Conservation (phyloP, 1,140 invertebrate genomes). For the Arctopsyche grandis region DNA sequence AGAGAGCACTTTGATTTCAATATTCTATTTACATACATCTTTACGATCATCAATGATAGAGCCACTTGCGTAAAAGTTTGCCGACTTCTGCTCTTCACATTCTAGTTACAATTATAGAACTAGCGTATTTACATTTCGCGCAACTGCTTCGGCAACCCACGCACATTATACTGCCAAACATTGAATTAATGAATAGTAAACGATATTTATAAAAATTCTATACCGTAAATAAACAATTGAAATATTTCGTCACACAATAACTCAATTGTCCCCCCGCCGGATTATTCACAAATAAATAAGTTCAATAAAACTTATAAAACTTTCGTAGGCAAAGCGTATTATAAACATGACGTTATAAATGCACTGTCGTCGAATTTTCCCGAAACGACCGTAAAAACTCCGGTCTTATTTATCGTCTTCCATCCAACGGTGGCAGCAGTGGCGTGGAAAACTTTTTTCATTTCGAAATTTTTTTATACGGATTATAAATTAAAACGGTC, state of each 20-base stretch:
- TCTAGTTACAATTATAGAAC: conserved; percentile 2
- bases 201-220: neutral
- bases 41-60: no score
- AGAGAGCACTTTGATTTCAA: no score
- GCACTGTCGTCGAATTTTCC: conserved; percentile 30
- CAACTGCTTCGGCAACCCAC: neutral
- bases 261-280: neutral
- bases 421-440: neutral
- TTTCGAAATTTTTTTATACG: conserved; percentile 28
- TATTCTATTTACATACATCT: no score
- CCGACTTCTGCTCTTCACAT: neutral
- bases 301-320: no score
- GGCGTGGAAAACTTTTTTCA: conserved; percentile 22
- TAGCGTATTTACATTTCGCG: neutral
- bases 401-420: conserved; percentile 19
- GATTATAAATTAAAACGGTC: conserved; percentile 43
- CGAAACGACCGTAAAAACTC: neutral
- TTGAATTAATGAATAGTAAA: neutral
- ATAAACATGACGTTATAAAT: no score
- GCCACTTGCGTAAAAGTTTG: no score
- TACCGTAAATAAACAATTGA: neutral
- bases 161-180: neutral
- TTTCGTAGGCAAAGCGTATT: no score
- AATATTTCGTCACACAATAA: conserved; percentile 15
- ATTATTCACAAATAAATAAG: no score